Conservation (phyloP, 2,888 invertebrate species). For the Drosophila yooni region DNA sequence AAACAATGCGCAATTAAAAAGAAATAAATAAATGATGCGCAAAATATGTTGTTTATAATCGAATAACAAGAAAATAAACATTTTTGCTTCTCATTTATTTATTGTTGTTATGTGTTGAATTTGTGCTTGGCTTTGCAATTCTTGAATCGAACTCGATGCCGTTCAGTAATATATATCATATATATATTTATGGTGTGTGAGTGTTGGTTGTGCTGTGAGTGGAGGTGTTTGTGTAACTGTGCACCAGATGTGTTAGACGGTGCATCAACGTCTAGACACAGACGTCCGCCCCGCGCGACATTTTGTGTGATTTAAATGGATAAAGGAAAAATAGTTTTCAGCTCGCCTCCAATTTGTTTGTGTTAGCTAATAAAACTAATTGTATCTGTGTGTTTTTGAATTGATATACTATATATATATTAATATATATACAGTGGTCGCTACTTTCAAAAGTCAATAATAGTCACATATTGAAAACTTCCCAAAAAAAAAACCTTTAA, state of each 20-base stretch:
- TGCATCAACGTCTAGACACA: slow-evolving; percentile 8
- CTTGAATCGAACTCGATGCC: not conserved
- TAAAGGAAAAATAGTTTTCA: slow-evolving; percentile 7
- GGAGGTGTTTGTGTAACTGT: slow-evolving; percentile 2
- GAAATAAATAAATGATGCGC: not conserved
- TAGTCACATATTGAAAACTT: not conserved
- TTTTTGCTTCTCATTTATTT: not conserved
- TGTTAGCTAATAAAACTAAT: slow-evolving; percentile 39
- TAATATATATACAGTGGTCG: not conserved
- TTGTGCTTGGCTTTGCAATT: slow-evolving; percentile 25
- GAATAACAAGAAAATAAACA: slow-evolving; percentile 1
- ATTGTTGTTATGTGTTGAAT: not conserved
- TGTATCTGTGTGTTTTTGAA: not conserved
- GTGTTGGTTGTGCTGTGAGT: not conserved
- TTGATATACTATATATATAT: slow-evolving; percentile 21
- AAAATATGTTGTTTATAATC: slow-evolving; percentile 2
- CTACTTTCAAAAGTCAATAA: not conserved
- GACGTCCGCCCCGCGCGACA: slow-evolving; percentile 1
- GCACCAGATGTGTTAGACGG: slow-evolving; percentile 22
- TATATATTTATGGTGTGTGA: not conserved
- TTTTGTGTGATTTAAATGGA: slow-evolving; percentile 13
- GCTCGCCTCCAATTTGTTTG: slow-evolving; percentile 32
- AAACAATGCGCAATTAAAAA: not conserved
- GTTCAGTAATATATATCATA: slow-evolving; percentile 4
- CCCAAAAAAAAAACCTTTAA: not conserved